These are phyloP conservation scores for Enteromius anoplus DNA, from an alignment of 2,797 vertebrate species.

Conservation along the genomic window DNA sequence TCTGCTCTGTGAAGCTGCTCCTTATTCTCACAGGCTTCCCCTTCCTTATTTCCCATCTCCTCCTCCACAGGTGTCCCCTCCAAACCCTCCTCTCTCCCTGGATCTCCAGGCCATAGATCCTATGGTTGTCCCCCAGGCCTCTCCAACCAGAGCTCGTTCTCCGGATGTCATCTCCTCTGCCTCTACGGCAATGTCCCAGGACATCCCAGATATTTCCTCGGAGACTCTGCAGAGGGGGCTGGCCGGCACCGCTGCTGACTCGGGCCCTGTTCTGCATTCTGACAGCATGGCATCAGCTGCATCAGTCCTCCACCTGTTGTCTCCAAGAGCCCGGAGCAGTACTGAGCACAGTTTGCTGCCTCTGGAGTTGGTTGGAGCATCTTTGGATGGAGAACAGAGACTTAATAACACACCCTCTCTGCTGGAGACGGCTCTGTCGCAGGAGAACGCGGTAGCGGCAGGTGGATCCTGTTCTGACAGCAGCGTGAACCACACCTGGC, in stretches of 20 bases:
- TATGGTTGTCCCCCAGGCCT: constrained; percentile 85
- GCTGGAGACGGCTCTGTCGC: constrained; percentile 87
- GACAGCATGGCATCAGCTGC: constrained; percentile 96
- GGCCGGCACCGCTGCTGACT: constrained; percentile 57
- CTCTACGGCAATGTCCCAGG: constrained; percentile 94
- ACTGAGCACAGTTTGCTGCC: constrained; percentile 79
- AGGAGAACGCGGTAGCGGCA: constrained; percentile 78
- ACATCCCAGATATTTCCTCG: constrained; percentile 95
- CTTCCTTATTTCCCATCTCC: constrained; percentile 47
- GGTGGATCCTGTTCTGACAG: constrained; percentile 74
- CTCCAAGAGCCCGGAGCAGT: constrained; percentile 82
- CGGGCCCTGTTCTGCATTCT: constrained; percentile 72
- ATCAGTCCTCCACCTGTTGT: constrained; percentile 89
- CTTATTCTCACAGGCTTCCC: constrained; percentile 49
- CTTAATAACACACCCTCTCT: constrained; percentile 85
- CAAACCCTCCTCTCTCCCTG: constrained; percentile 76
- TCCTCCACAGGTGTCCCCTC: constrained; percentile 69
- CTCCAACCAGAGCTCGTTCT: constrained; percentile 91
- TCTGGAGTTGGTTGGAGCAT: constrained; percentile 81
- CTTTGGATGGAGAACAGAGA: constrained; percentile 77
- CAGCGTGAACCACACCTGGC: constrained; percentile 84
- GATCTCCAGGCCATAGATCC: constrained; percentile 88
- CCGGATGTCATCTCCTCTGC: constrained; percentile 98
- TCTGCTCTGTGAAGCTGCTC: constrained; percentile 52
- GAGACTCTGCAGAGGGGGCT: constrained; percentile 84